Percentiles rank a stretch among this genome's conserved stretches.
Conservation (phyloP, 2,888 invertebrate species). For the Philonicus albiceps region DNA sequence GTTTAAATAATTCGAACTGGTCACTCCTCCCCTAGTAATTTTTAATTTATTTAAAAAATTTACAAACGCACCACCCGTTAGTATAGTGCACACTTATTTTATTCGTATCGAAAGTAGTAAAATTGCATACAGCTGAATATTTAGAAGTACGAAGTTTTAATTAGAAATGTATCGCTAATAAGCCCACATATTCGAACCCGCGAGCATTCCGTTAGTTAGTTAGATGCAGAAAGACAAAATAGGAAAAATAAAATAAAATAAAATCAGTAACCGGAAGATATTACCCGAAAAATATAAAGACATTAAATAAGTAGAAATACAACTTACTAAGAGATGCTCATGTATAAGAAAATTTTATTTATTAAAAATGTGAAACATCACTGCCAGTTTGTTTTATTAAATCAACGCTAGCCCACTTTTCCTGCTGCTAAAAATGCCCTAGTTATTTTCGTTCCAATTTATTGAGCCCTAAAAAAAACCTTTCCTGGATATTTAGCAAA, state of each 20-base stretch:
- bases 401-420: too few relatives aligned
- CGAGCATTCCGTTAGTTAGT: not conserved
- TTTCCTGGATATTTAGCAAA: too few relatives aligned
- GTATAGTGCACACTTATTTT: not conserved
- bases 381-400: not conserved
- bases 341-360: not conserved
- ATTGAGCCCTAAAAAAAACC: too few relatives aligned
- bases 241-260: not conserved
- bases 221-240: not conserved
- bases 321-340: not conserved
- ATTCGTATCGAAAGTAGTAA: not conserved
- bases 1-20: not conserved
- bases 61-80: not conserved
- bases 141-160: not conserved
- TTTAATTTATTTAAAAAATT: not conserved
- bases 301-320: not conserved
- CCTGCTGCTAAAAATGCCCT: too few relatives aligned
- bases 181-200: not conserved
- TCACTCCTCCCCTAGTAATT: not conserved
- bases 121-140: not conserved
- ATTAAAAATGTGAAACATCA: not conserved
- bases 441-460: too few relatives aligned
- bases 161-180: not conserved
- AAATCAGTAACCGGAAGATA: not conserved
- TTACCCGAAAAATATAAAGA: not conserved